Percentiles rank a stretch among this genome's conserved stretches.
These are phyloP conservation scores for Platycnemis pennipes DNA, from an alignment of 2,888 invertebrate genomes.

Conservation along the genomic window DNA sequence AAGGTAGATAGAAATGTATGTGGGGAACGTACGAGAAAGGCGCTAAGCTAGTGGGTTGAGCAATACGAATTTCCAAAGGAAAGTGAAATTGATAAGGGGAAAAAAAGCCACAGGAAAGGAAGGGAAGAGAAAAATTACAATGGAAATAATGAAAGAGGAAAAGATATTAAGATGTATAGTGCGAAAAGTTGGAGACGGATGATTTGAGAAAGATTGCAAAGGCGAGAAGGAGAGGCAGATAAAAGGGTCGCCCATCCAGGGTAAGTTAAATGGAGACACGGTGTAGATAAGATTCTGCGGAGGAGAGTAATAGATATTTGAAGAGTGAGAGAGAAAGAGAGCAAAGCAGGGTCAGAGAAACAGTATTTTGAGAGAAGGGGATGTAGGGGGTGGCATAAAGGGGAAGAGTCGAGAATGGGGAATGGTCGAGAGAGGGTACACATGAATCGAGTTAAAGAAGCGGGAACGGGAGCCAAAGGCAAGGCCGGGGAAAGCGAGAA, in stretches of 20 bases:
- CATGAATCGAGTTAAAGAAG: background rate
- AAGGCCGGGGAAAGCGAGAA: too few species aligned
- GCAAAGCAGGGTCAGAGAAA: too few species aligned
- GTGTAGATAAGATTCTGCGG: too few species aligned
- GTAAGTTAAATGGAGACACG: too few species aligned
- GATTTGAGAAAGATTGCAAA: background rate
- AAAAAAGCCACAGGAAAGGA: background rate
- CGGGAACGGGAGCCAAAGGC: background rate
- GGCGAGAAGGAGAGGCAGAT: background rate
- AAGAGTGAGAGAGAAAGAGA: too few species aligned
- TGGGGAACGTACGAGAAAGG: background rate
- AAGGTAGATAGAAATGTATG: background rate
- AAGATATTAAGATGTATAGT: background rate
- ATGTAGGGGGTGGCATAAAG: too few species aligned
- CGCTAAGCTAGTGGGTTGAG: background rate
- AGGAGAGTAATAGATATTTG: too few species aligned
- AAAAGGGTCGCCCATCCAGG: background rate
- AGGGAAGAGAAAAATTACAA: background rate
- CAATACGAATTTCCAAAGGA: background rate
- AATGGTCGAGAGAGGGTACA: background rate
- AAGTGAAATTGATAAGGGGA: background rate
- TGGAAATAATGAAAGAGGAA: background rate
- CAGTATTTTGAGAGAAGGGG: too few species aligned
- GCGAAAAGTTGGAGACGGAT: background rate
- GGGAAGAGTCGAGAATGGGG: too few species aligned